Evolutionary conservation across 2,888 invertebrate genomes (phyloP), one percentile per base, ranked within the genome.

Genomic region (Meghimatium bilineatum): DNA sequence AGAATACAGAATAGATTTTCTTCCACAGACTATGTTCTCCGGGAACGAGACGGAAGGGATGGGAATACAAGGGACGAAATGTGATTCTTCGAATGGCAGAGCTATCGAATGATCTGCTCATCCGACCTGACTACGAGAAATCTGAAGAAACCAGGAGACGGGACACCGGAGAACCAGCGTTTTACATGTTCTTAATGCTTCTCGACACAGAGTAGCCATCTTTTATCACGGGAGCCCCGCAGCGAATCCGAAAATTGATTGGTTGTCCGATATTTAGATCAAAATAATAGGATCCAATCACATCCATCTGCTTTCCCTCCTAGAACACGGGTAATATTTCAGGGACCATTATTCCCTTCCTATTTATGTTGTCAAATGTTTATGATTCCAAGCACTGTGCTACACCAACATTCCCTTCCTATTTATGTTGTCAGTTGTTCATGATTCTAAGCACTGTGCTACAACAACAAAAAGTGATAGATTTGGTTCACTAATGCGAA

Each of bases 261-360:
- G 80, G 80, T 71, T 56, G 71, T 80, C 56, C 71, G 69, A 71
- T 69, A 71, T 20, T 52, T 71, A 69, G 69, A 71, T 80, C 80
- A 71, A 80, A 80, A 80, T 80, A 80, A 80, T 67, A 71, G 80
- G 80, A 80, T 80, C 80, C 80, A 69, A 56, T 80, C 80, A 49
- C 71, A 52, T 71, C 71, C 80, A 71, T 80, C 67, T 80, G 49
- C 69, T 71, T 71, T 56, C 60, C 44, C 12, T 32, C 79, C 49
- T 38, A 36, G 63, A 36, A 60, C 49, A 38, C n/a, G 60, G 77
- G 26, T 77, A 77, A 77, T 60, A 63, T 77, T 77, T 77, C 77
- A 77, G 36, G 14, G 26, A 6, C n/a, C 60, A n/a, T 63, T 63
- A 23, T 23, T 63, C 2, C n/a, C 60, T n/a, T 26, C n/a, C 60